Evolutionary conservation across 2,113 vertebrate species (phyloP), one percentile per base, ranked within the genome.

Genomic region (Collichthys lucidus): DNA sequence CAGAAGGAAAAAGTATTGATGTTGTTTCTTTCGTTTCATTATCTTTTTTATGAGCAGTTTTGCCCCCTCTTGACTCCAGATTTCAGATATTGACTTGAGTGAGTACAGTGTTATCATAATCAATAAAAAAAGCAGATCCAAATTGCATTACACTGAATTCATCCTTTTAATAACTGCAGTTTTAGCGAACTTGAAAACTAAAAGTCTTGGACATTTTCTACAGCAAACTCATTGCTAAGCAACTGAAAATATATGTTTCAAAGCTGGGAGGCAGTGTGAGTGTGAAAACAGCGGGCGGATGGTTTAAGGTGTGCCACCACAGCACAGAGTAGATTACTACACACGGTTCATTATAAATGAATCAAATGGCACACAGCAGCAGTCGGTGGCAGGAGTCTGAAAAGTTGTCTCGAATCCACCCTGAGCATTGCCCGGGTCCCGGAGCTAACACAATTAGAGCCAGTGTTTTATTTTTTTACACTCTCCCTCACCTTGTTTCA

Each of bases 271-370:
- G 40, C 59, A 55, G 42, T 2, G 26, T 26, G 26, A 19, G 15
- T 64, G 42, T 52, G 20, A 52, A 47, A 82, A 19, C 42, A 68
- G 52, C 74, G 65, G 29, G 47, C 62, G 56, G 12, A 68, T n/a
- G 42, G 7, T 63, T 79, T 62, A 66, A 65, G 44, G 65, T 69
- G 10, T 46, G 52, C 74, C n/a, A 50, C 22, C 15, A 29, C 55
- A 78, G 22, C 42, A 55, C 16, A 65, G n/a, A 57, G 42, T 1
- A 46, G 71, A 65, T 62, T 46, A 65, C 15, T 29, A 31, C 24
- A 16, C 47, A 65, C 5, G 19, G 55, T n/a, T 57, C 29, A 35
- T 3, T 67, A 66, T 26, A 65, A 55, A 70, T 70, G 4, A 60
- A 64, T 70, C 2, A 72, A 70, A 70, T 56, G 53, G 20, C 61